phyloP scores from a whole-genome alignment of 2,888 invertebrate species.

The Saturnia japonica region DNA sequence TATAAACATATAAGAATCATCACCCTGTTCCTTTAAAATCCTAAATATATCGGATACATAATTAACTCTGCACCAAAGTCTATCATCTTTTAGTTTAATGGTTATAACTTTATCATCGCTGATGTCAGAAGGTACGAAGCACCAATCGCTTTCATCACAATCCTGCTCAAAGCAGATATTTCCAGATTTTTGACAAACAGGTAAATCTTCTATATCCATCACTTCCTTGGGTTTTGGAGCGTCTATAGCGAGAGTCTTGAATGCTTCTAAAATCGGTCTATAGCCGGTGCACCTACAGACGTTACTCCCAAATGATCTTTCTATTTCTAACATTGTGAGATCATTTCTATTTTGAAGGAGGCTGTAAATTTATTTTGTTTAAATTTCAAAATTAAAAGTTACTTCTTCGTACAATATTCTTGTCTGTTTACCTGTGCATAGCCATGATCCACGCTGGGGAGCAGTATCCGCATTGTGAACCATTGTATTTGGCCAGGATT shows the following conservation, averaged over 20 bases:
- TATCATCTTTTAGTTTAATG: slow-evolving; percentile 51
- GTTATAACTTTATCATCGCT: slow-evolving; percentile 30
- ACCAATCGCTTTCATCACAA: slow-evolving; percentile 52
- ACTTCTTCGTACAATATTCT: not conserved
- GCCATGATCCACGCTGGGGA: slow-evolving; percentile 63
- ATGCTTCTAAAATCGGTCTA: slow-evolving; percentile 83
- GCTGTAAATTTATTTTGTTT: slow-evolving; percentile 42
- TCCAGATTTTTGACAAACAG: slow-evolving; percentile 38
- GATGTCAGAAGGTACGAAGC: slow-evolving; percentile 44
- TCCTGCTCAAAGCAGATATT: slow-evolving; percentile 29
- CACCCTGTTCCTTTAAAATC: slow-evolving; percentile 52
- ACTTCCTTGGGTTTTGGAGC: slow-evolving; percentile 45
- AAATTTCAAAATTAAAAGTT: not conserved
- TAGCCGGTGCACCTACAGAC: slow-evolving; percentile 89
- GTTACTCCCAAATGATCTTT: slow-evolving; percentile 87
- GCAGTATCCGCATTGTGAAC: slow-evolving; percentile 87
- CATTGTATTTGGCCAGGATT: slow-evolving; percentile 82
- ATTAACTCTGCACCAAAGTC: slow-evolving; percentile 77
- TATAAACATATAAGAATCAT: slow-evolving; percentile 80
- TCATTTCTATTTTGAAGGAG: slow-evolving; percentile 60
- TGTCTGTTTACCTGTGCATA: slow-evolving; percentile 54
- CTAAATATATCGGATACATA: slow-evolving; percentile 72
- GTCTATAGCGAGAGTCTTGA: slow-evolving; percentile 82
- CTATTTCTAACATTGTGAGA: slow-evolving; percentile 83
- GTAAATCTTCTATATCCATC: slow-evolving; percentile 54